Percentiles rank a stretch among this genome's conserved stretches.
Conservation (phyloP, 2,888 invertebrate genomes). For the Hirudinaria manillensis region DNA sequence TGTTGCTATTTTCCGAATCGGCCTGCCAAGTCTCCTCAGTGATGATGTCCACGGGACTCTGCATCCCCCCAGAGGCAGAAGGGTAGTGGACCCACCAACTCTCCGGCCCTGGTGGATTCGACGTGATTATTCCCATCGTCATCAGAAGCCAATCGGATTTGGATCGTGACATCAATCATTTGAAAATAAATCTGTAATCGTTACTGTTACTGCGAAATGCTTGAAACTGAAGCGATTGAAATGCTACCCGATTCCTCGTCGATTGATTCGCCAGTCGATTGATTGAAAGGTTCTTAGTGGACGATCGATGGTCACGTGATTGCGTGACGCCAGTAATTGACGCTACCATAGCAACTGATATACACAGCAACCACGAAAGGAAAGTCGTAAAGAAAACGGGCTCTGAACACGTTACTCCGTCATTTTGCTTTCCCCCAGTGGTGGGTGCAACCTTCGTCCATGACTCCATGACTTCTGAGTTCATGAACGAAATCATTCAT, state of each 20-base stretch:
- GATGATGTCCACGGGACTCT: slow-evolving; percentile 34
- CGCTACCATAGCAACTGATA: neutral
- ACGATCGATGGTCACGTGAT: neutral
- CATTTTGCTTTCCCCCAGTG: too few species aligned
- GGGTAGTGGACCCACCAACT: slow-evolving; percentile 35
- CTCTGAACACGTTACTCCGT: too few species aligned
- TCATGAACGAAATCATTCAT: neutral
- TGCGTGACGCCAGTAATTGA: neutral
- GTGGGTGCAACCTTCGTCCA: too few species aligned
- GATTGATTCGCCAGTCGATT: too few species aligned
- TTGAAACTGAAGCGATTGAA: too few species aligned
- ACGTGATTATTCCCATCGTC: neutral
- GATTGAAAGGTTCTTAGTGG: too few species aligned
- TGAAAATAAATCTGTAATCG: too few species aligned
- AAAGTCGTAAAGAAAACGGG: too few species aligned
- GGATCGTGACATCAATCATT: too few species aligned
- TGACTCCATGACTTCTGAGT: neutral
- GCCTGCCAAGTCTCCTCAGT: slow-evolving; percentile 30
- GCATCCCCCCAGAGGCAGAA: slow-evolving; percentile 33
- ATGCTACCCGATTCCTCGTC: too few species aligned
- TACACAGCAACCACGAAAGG: neutral
- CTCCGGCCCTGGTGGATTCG: slow-evolving; percentile 26
- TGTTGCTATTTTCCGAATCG: slow-evolving; percentile 26
- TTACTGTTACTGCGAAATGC: too few species aligned
- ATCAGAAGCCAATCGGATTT: neutral